Percentiles rank a stretch among this genome's conserved stretches.
These are phyloP conservation scores for Ptychobarbus kaznakovi DNA, from an alignment of 2,797 vertebrate species.

Conservation along the genomic window DNA sequence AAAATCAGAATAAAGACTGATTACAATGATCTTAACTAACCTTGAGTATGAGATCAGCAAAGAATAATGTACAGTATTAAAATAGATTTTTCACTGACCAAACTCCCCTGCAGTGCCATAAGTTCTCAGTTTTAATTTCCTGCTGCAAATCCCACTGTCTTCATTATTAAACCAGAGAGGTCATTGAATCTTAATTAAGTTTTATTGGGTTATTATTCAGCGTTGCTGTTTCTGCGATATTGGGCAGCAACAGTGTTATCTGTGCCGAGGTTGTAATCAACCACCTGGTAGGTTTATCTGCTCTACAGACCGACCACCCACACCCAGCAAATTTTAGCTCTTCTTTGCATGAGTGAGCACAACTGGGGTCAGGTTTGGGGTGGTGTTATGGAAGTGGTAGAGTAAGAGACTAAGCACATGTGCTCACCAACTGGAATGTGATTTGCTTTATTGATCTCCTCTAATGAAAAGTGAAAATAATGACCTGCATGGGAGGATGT, in stretches of 20 bases:
- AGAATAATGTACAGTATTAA: conserved; percentile 49
- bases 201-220: conserved; percentile 76
- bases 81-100: conserved; percentile 60
- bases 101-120: conserved; percentile 58
- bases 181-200: conserved; percentile 77
- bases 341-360: not conserved
- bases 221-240: conserved; percentile 65
- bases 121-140: conserved; percentile 71
- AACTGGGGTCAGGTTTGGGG: conserved; percentile 17
- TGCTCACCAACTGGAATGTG: conserved; percentile 69
- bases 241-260: conserved; percentile 62
- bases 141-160: conserved; percentile 66
- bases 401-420: not conserved
- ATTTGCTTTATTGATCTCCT: conserved; percentile 74
- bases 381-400: conserved; percentile 15
- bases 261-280: conserved; percentile 52
- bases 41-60: conserved; percentile 14
- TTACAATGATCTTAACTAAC: conserved; percentile 17
- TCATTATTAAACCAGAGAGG: conserved; percentile 74
- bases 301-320: conserved; percentile 6
- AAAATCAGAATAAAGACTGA: conserved; percentile 23
- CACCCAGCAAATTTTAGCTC: not conserved
- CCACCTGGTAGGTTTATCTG: conserved; percentile 55
- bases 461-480: conserved; percentile 82
- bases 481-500: conserved; percentile 73